Evolutionary conservation across 1,140 invertebrate species (phyloP), one percentile per base, ranked within the genome.

Genomic region (Triops longicaudatus): DNA sequence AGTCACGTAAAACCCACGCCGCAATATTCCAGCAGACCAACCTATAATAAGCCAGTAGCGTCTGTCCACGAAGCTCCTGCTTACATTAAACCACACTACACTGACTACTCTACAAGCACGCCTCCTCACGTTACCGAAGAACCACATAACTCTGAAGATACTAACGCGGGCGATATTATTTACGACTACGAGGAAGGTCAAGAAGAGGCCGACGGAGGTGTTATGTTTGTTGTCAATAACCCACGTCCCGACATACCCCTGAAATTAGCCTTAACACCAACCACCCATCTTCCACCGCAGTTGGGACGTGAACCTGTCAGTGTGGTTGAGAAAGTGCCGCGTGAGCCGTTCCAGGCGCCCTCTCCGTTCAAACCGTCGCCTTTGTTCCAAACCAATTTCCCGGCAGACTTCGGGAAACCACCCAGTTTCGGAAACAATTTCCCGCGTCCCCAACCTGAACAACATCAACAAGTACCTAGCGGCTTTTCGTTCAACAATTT

Each of bases 101-200:
- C 31, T 11, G 11, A 72, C 50, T 71, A 71, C 12, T n/a, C 76
- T 17, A 12, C 14, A 11, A 14, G 26, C 31, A 6, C 27, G 14
- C 76, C 50, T n/a, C 26, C 22, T 26, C 26, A 27, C 12, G 73
- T 9, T n/a, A 7, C 26, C 27, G 37, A n/a, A 41, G 1, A 22
- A 31, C 41, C 41, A n/a, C 17, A 0, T n/a, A 74, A 74, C n/a
- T 26, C 22, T 7, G 73, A 31, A 17, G 37, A 37, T 43, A 27
- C 1, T 22, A 37, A 78, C n/a, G 37, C 63, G 5, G 42, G 63
- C 31, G 78, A 78, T 37, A 78, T 78, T 26, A 78, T 78, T 42
- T 78, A 78, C 72, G 78, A 78, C 41, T 78, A 78, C 27, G 78
- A 78, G 7, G 78, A 78, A 14, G 78, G 76, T 73, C 43, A 75